Conservation (phyloP, 2,797 vertebrate species). For the Sebastes hubbsi region DNA sequence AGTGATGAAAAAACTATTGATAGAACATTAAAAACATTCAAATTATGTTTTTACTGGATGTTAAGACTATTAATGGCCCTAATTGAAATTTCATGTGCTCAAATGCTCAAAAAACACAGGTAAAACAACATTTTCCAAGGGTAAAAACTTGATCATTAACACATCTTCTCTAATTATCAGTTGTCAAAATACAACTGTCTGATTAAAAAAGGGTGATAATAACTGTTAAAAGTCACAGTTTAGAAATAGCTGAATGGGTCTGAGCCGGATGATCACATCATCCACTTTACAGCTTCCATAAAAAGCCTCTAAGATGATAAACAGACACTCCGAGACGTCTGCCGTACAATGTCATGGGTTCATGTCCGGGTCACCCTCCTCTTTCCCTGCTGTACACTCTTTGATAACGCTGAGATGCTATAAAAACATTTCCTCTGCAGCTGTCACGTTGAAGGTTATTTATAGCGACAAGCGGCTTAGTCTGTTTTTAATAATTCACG, state of each 20-base stretch:
- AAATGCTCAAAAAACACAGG: neutral
- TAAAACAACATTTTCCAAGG: neutral
- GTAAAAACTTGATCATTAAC: neutral
- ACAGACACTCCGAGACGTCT: slow-evolving; percentile 14
- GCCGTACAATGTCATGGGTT: slow-evolving; percentile 42
- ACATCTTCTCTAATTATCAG: neutral
- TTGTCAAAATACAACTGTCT: neutral
- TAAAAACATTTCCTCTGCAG: slow-evolving; percentile 47
- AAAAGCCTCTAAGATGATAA: slow-evolving; percentile 54
- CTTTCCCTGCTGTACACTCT: slow-evolving; percentile 4
- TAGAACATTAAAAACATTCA: neutral
- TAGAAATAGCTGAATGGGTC: slow-evolving; percentile 13
- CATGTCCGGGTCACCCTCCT: slow-evolving; percentile 50
- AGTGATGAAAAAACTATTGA: neutral
- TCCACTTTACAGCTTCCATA: slow-evolving; percentile 37
- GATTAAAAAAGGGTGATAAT: slow-evolving; percentile 6
- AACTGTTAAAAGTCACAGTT: slow-evolving; percentile 26
- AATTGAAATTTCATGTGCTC: neutral
- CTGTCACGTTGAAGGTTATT: slow-evolving; percentile 57
- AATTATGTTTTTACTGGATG: neutral
- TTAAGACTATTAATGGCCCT: neutral
- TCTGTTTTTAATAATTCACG: slow-evolving; percentile 64
- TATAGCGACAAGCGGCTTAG: slow-evolving; percentile 44
- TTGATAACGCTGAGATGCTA: slow-evolving; percentile 33
- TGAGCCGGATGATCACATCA: slow-evolving; percentile 34